A percentile compares a stretch with the other conserved stretches of the same genome.
Evolutionary conservation across 2,797 vertebrate species (phyloP).

Genomic region (Anguilla pacifica): DNA sequence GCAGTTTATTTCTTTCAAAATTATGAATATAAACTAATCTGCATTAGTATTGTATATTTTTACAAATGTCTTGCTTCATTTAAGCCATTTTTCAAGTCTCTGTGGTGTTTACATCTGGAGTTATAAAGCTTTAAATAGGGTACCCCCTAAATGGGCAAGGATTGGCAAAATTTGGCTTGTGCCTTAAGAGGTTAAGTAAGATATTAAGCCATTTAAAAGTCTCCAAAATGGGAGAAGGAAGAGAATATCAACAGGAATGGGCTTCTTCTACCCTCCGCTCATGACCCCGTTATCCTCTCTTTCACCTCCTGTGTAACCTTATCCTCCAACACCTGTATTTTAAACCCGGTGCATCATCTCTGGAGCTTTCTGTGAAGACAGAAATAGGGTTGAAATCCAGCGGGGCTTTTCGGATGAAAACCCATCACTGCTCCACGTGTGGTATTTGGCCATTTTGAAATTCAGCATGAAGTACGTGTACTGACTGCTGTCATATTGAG

Average conservation of each 20-base stretch:
- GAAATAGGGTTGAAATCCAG: conserved; percentile 15
- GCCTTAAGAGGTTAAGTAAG: too few relatives aligned
- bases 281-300: background rate
- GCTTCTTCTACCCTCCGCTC: background rate
- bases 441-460: background rate
- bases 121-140: too few relatives aligned
- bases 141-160: too few relatives aligned
- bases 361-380: background rate
- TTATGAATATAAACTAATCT: too few relatives aligned
- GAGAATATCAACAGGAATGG: background rate
- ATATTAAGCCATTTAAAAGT: background rate
- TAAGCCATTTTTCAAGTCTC: too few relatives aligned
- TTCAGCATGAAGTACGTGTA: background rate
- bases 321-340: background rate
- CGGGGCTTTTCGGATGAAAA: background rate
- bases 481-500: background rate
- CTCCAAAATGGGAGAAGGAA: background rate
- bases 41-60: too few relatives aligned
- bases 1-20: too few relatives aligned
- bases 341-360: background rate
- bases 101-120: too few relatives aligned
- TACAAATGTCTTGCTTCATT: too few relatives aligned
- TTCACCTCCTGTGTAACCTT: background rate
- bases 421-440: background rate
- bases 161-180: too few relatives aligned